phyloP scores from a whole-genome alignment of 1,140 invertebrate genomes.

The Drosophila paulistorum region DNA sequence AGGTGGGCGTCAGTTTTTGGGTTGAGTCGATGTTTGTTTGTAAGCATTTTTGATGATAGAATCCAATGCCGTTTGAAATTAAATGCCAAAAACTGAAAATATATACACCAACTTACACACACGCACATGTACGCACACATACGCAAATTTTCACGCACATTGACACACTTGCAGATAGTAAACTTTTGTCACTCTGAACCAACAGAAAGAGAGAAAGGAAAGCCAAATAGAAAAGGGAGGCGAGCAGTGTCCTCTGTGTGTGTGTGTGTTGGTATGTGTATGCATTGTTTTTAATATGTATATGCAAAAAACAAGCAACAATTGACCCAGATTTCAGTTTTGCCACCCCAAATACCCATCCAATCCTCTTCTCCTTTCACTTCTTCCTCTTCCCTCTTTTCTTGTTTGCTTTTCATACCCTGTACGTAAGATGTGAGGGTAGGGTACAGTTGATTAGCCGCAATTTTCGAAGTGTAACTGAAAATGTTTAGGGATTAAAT shows the following conservation, averaged over 20 bases:
- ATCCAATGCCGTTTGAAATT: constrained; percentile 63
- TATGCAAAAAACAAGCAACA: constrained; percentile 64
- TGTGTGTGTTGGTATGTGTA: constrained; percentile 1
- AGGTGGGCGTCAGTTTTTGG: too few relatives aligned
- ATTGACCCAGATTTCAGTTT: constrained; percentile 77
- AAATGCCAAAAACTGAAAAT: constrained; percentile 69
- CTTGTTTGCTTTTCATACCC: constrained; percentile 19
- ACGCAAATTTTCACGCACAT: too few relatives aligned
- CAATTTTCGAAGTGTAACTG: too few relatives aligned
- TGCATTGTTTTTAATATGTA: constrained; percentile 42
- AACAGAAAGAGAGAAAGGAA: background rate
- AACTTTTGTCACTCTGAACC: constrained; percentile 20
- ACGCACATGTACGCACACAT: too few relatives aligned
- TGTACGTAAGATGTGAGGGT: background rate
- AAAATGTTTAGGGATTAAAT: too few relatives aligned
- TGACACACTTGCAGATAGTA: too few relatives aligned
- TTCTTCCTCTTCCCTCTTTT: background rate
- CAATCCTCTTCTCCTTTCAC: constrained; percentile 12
- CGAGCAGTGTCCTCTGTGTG: constrained; percentile 12
- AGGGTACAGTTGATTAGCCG: background rate
- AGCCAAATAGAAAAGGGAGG: background rate
- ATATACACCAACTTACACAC: constrained; percentile 15
- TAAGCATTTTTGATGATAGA: constrained; percentile 32
- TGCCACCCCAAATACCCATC: constrained; percentile 7
- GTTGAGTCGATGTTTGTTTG: constrained; percentile 30